Percentiles rank a stretch among this genome's conserved stretches.
These are phyloP conservation scores for Drosophila melanica DNA, from an alignment of 1,140 invertebrate genomes.

Conservation along the genomic window DNA sequence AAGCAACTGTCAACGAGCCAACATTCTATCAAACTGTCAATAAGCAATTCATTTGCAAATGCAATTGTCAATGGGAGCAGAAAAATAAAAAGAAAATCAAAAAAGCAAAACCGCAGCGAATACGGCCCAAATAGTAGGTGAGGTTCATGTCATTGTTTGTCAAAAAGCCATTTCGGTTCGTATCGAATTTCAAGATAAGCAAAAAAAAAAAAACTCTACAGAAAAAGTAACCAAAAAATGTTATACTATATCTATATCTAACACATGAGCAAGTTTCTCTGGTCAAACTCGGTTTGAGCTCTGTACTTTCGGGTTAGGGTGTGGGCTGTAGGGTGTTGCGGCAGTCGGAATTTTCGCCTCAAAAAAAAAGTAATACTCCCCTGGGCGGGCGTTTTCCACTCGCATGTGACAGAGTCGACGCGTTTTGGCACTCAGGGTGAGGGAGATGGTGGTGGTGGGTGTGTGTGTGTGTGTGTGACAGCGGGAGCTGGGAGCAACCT, in stretches of 20 bases:
- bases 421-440: slow-evolving; percentile 47
- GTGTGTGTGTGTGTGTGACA: neutral
- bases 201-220: slow-evolving; percentile 27
- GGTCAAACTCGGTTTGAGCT: slow-evolving; percentile 29
- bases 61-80: slow-evolving; percentile 50
- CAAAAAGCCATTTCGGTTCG: slow-evolving; percentile 76
- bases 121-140: slow-evolving; percentile 60
- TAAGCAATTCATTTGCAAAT: slow-evolving; percentile 83
- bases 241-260: neutral
- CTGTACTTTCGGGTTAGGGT: neutral
- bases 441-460: slow-evolving; percentile 11
- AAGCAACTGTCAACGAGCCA: slow-evolving; percentile 56
- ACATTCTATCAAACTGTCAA: slow-evolving; percentile 81
- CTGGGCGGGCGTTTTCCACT: slow-evolving; percentile 32
- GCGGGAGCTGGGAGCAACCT: slow-evolving; percentile 55
- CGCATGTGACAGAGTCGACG: slow-evolving; percentile 45
- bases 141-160: slow-evolving; percentile 77
- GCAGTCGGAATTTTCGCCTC: neutral
- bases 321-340: slow-evolving; percentile 23
- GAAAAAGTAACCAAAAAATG: neutral
- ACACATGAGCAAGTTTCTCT: slow-evolving; percentile 15
- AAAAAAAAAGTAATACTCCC: slow-evolving; percentile 32
- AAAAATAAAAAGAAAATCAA: slow-evolving; percentile 37
- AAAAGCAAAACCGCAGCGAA: slow-evolving; percentile 27
- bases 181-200: slow-evolving; percentile 65